Base-by-base conservation (phyloP, 2,888 invertebrate genomes). In the Polyploca ridens region DNA sequence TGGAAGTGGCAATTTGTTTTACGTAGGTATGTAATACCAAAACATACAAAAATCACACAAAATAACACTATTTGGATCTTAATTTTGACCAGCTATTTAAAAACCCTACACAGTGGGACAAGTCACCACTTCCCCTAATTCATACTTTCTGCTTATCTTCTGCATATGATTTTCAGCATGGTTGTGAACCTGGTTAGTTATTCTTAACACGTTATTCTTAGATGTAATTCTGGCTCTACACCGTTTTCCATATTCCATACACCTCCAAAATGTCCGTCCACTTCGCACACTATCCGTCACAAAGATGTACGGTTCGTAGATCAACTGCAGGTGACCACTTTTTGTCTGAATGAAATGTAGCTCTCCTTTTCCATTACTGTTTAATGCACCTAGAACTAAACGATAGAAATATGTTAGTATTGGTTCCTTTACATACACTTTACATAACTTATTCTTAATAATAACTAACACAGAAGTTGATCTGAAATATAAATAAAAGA, bases 201-300 rank as follows among this genome's bases (percentile, higher is more conserved):
- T 88, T 68, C 87, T 84, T 49, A 94, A 73, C 10, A 92, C 78
- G 74, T 94, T 94, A 74, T 93, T 91, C 79, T 94, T 94, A 11
- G 94, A 94, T 3, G 94, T 94, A 66, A 94, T 94, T 67, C 94
- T 85, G 11, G 94, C 94, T n/a, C 94, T 88, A 77, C 94, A 94
- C 59, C 93, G 86, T 73, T 90, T 93, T 19, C 93, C 91, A 68
- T 94, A 94, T 69, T 94, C 94, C 91, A 93, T 92, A 73, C 94
- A 94, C 60, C 93, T 83, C 94, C 94, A 94, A 74, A 94, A 93
- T 6, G 94, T 94, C 61, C 94, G 84, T 10, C 94, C 94, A 74
- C 94, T 93, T 10, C 94, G 87, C 63, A 94, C 93, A 81, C 94
- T 92, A 81, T 94, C 94, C 63, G 94, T 93, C 71, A 94, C 94